phyloP scores from a whole-genome alignment of 1,140 invertebrate species.

The Caenorhabditis brenneri region DNA sequence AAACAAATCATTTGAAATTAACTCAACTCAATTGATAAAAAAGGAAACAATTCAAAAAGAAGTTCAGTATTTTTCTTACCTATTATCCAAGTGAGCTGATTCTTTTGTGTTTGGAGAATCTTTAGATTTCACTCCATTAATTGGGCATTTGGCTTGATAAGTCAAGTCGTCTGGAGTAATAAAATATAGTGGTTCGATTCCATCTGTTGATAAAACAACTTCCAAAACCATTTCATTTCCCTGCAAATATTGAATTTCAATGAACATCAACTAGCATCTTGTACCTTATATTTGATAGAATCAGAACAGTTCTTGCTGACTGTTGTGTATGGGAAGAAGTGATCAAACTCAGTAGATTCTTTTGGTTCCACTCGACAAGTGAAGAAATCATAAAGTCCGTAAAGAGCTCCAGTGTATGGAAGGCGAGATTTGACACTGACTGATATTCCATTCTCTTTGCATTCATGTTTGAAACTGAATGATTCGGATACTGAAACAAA shows the following conservation, averaged over 20 bases:
- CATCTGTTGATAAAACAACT: constrained; percentile 65
- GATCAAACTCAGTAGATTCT: constrained; percentile 63
- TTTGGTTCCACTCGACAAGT: constrained; percentile 68
- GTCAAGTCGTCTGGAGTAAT: constrained; percentile 70
- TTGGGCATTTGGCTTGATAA: constrained; percentile 68
- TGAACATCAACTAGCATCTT: not conserved
- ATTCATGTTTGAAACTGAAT: constrained; percentile 65
- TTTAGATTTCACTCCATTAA: constrained; percentile 41
- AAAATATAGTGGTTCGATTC: constrained; percentile 70
- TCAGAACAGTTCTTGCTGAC: constrained; percentile 66
- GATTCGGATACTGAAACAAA: constrained; percentile 65
- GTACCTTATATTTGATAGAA: constrained; percentile 67
- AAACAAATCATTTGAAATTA: not conserved
- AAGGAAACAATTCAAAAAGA: not conserved
- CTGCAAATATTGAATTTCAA: not conserved
- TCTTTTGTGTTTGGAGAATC: constrained; percentile 14
- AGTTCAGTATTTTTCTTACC: not conserved
- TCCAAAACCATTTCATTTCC: no score
- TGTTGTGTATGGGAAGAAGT: constrained; percentile 68
- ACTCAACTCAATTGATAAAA: not conserved
- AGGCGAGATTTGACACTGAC: constrained; percentile 61
- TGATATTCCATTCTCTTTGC: constrained; percentile 63
- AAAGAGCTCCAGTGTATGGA: constrained; percentile 69
- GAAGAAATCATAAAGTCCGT: constrained; percentile 71
- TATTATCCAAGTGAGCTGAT: constrained; percentile 32